Base-by-base conservation (phyloP, 2,888 invertebrate genomes). In the Nycteola revayana region DNA sequence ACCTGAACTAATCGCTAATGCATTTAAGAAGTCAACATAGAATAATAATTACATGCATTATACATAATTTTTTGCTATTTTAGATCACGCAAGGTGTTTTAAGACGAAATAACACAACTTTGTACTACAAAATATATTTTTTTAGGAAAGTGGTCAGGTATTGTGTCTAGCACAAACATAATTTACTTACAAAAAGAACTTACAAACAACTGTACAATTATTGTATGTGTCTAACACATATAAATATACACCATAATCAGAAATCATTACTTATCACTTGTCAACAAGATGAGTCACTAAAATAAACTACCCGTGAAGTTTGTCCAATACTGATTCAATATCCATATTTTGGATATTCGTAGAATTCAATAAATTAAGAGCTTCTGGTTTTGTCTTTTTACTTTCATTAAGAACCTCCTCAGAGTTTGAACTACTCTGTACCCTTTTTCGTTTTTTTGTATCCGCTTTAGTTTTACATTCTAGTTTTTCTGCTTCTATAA, bases 321-420 rank as follows among this genome's bases (percentile, higher is more conserved):
- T 85, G 56, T 69, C 81, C 21, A 89, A 60, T 31, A 89, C 83
- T 9, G 83, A 70, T 60, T 89, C 89, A 32, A 89, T 89, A 61
- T 88, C 89, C 31, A 89, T 78, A 57, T 88, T 76, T 58, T 82
- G 77, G 51, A 84, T 83, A 49, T 76, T 81, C 23, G 79, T 69
- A 3, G 83, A 68, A 50, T 73, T 70, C 8, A 84, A 65, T 42
- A 84, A 59, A 48, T 75, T 77, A 32, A 76, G 68, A 2, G 79
- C 49, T 29, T 84, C 80, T 3, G 75, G 57, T 52, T 81, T 86
- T 1, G 63, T 52, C 54, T 70, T 82, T 46, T 82, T 89, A 31
- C 28, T 65, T 14, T 73, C 74, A 43, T 49, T 64, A 2, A 50
- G 46, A 30, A 65, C 57, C 28, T 82, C 82, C 4, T 80, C 81